Evolutionary conservation across 2,888 invertebrate species (phyloP).

Genomic region (Lycia hirtaria): DNA sequence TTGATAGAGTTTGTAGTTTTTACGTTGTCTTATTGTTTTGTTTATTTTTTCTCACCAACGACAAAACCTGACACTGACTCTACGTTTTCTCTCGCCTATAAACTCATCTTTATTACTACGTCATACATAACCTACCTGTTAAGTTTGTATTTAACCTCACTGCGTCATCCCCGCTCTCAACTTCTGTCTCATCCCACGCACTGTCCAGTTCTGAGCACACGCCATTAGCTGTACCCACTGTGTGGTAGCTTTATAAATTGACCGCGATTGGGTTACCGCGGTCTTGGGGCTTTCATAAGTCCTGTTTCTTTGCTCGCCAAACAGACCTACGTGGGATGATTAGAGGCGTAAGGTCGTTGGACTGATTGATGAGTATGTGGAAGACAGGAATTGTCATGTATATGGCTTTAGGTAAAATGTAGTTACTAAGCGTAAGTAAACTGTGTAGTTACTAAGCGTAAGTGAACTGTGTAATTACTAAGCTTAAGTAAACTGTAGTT

Average conservation of each 20-base stretch:
- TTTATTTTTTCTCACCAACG: too few species aligned
- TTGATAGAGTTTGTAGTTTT: too few species aligned
- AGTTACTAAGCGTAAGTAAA: too few species aligned
- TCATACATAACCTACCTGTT: too few species aligned
- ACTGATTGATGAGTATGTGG: background rate
- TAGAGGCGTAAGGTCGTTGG: conserved; percentile 10
- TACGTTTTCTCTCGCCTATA: too few species aligned
- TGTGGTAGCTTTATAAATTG: conserved; percentile 65
- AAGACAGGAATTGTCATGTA: background rate
- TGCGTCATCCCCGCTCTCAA: conserved; percentile 30
- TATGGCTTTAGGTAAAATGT: too few species aligned
- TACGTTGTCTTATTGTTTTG: too few species aligned
- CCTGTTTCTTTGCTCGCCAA: conserved; percentile 33
- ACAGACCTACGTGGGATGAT: conserved; percentile 31
- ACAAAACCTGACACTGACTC: too few species aligned
- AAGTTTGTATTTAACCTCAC: too few species aligned
- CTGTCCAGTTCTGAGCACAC: conserved; percentile 51
- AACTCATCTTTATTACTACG: too few species aligned
- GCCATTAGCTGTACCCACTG: conserved; percentile 61
- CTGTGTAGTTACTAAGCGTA: too few species aligned
- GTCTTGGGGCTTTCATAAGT: conserved; percentile 29
- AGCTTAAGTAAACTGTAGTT: too few species aligned
- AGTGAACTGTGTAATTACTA: background rate
- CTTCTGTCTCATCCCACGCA: conserved; percentile 44
- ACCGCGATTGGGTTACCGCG: conserved; percentile 58